Percentiles rank a stretch among this genome's conserved stretches.
Evolutionary conservation across 1,140 invertebrate species (phyloP).

Genomic region (Aphis craccivora): DNA sequence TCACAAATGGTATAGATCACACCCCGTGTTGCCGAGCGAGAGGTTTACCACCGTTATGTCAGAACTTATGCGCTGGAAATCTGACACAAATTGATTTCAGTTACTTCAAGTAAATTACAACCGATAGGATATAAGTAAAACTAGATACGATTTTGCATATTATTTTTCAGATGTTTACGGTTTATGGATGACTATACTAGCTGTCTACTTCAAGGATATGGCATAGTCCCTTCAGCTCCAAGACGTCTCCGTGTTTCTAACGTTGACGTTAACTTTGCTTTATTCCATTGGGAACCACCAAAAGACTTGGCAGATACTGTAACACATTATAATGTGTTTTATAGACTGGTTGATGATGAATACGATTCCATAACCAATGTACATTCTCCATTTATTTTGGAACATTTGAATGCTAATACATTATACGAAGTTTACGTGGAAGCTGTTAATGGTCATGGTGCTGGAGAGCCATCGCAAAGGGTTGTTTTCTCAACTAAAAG

Average conservation of each 20-base stretch:
- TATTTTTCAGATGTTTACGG: constrained; percentile 73
- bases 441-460: constrained; percentile 81
- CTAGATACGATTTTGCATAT: neutral
- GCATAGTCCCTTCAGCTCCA: constrained; percentile 78
- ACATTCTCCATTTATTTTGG: constrained; percentile 76
- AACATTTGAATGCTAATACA: constrained; percentile 74
- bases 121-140: neutral
- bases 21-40: constrained; percentile 78
- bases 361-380: constrained; percentile 55
- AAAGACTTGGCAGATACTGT: constrained; percentile 72
- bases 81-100: constrained; percentile 80
- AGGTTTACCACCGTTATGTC: constrained; percentile 76
- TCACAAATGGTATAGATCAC: constrained; percentile 82
- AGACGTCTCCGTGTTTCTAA: constrained; percentile 73
- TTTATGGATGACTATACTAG: constrained; percentile 81
- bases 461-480: constrained; percentile 76
- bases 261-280: constrained; percentile 76
- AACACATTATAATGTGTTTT: constrained; percentile 60
- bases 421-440: constrained; percentile 84
- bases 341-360: constrained; percentile 56
- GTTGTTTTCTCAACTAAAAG: constrained; percentile 77
- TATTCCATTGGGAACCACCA: constrained; percentile 81
- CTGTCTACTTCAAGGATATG: constrained; percentile 83
- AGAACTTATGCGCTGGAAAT: constrained; percentile 79
- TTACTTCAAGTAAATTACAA: constrained; percentile 76